These are phyloP conservation scores for Hystrix brachyura DNA, from an alignment of 2,113 vertebrate genomes.

Conservation along the genomic window DNA sequence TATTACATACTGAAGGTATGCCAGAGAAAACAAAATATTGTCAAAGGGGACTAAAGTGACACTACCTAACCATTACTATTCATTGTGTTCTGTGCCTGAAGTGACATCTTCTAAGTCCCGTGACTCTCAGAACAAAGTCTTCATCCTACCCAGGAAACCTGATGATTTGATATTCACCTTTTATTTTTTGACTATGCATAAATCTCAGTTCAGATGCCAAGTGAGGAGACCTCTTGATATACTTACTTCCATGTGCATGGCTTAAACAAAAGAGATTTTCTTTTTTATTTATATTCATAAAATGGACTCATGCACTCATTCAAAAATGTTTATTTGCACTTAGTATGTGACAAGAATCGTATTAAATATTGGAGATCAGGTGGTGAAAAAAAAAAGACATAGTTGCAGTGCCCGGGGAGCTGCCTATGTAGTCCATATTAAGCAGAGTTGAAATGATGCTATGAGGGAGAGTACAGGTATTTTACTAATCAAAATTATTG, in stretches of 20 bases:
- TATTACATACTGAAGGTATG: neutral
- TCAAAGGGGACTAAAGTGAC: neutral
- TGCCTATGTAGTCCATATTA: neutral
- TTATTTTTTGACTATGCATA: neutral
- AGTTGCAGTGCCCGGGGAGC: neutral
- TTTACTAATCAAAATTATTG: neutral
- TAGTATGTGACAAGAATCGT: neutral
- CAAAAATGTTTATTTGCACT: neutral
- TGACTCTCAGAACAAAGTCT: neutral
- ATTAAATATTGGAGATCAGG: neutral
- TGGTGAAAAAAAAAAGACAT: neutral
- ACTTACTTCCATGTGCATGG: neutral
- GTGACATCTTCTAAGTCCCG: neutral
- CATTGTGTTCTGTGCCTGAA: neutral
- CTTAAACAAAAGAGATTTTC: neutral
- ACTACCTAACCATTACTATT: neutral
- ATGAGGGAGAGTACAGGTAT: neutral
- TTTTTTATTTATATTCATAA: neutral
- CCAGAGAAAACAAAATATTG: conserved; percentile 24
- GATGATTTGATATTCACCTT: neutral
- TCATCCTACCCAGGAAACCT: neutral
- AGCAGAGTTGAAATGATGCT: neutral
- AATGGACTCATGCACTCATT: neutral
- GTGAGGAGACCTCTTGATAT: neutral
- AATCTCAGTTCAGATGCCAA: neutral